A percentile compares a stretch with the other conserved stretches of the same genome.
These are phyloP conservation scores for Macrophya alboannulata DNA, from an alignment of 2,888 invertebrate species.

Conservation along the genomic window DNA sequence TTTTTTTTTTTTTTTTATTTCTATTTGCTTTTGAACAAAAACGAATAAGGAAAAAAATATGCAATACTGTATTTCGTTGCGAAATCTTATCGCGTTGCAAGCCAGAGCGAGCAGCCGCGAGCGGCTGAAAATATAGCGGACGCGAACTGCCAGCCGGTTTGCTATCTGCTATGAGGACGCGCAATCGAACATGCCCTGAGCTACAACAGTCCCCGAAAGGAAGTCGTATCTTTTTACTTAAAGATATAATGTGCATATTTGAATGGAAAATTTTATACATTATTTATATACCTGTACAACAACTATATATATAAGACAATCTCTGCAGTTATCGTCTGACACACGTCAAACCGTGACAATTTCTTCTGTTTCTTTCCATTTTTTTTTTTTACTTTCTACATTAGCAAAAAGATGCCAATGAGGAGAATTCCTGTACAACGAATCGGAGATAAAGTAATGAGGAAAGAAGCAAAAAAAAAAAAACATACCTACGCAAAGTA, in stretches of 20 bases:
- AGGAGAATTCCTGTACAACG: background rate
- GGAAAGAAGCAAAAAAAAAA: background rate
- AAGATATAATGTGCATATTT: slow-evolving; percentile 24
- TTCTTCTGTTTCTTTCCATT: background rate
- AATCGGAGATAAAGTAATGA: background rate
- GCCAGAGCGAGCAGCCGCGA: slow-evolving; percentile 21
- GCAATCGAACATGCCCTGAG: slow-evolving; percentile 48
- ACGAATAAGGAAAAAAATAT: background rate
- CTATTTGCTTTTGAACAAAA: background rate
- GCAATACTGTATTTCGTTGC: slow-evolving; percentile 30
- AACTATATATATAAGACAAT: background rate
- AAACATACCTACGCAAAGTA: background rate
- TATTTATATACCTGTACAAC: slow-evolving; percentile 18
- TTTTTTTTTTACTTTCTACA: background rate
- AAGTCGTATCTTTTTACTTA: slow-evolving; percentile 48
- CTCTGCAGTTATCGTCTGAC: background rate
- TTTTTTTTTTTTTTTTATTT: too few species aligned
- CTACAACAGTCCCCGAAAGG: slow-evolving; percentile 42
- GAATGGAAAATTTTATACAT: slow-evolving; percentile 23
- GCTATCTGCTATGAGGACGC: slow-evolving; percentile 51
- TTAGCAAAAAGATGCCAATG: background rate
- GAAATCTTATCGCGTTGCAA: slow-evolving; percentile 10
- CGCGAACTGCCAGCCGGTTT: slow-evolving; percentile 47
- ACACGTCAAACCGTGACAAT: background rate
- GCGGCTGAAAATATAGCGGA: slow-evolving; percentile 22